Conservation (phyloP, 2,888 invertebrate species). For the Tetragonula carbonaria region DNA sequence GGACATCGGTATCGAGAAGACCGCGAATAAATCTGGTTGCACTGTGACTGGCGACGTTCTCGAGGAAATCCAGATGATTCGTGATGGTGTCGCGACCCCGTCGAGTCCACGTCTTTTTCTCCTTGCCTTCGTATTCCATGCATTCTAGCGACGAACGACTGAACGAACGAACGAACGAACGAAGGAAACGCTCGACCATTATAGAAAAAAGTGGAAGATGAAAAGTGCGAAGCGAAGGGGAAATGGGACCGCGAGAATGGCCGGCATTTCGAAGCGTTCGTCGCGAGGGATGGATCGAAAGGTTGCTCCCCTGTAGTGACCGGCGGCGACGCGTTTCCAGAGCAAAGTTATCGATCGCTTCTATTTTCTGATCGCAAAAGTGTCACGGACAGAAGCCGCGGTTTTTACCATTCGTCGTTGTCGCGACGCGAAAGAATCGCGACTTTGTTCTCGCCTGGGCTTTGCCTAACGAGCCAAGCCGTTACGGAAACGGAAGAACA, state of each 20-base stretch:
- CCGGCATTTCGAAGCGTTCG: slow-evolving; percentile 22
- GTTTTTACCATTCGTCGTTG: slow-evolving; percentile 11
- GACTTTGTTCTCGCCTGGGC: slow-evolving; percentile 32
- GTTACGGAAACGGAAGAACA: neutral
- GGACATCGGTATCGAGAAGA: slow-evolving; percentile 41
- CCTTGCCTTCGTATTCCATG: neutral
- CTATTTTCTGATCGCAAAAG: slow-evolving; percentile 53
- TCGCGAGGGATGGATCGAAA: slow-evolving; percentile 48
- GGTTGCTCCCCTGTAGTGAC: slow-evolving; percentile 53
- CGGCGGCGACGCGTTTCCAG: slow-evolving; percentile 52
- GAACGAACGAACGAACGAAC: neutral
- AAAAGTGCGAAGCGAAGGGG: slow-evolving; percentile 8
- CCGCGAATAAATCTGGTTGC: slow-evolving; percentile 44
- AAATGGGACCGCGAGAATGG: slow-evolving; percentile 31
- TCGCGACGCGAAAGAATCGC: slow-evolving; percentile 7
- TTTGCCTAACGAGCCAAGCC: slow-evolving; percentile 21
- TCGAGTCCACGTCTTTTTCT: neutral
- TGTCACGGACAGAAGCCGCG: slow-evolving; percentile 51
- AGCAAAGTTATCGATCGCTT: slow-evolving; percentile 48
- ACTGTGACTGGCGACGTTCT: neutral
- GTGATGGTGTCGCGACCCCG: slow-evolving; percentile 16
- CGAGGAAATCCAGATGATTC: slow-evolving; percentile 27
- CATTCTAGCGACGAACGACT: neutral
- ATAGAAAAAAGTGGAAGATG: neutral
- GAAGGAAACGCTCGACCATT: neutral